Percentiles rank a stretch among this genome's conserved stretches.
Conservation (phyloP, 2,797 vertebrate genomes). For the Parauchenoglanis punctatus region DNA sequence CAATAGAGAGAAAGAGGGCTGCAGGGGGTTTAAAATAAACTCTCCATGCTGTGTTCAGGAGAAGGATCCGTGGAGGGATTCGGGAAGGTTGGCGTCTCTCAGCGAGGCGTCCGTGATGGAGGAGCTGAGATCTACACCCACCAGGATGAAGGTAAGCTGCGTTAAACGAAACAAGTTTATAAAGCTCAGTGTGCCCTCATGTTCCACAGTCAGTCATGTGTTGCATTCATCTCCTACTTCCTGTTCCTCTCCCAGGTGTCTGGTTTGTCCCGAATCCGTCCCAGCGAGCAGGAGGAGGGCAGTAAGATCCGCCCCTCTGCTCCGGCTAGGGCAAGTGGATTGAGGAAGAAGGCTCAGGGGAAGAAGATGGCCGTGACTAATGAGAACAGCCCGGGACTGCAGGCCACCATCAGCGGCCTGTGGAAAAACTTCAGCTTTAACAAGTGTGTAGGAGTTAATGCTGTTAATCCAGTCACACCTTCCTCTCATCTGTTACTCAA, state of each 20-base stretch:
- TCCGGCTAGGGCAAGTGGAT: constrained; percentile 85
- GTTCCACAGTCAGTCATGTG: neutral
- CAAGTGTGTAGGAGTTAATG: constrained; percentile 74
- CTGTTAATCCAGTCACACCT: neutral
- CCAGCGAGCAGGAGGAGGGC: constrained; percentile 55
- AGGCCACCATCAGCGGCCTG: constrained; percentile 85
- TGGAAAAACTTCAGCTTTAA: constrained; percentile 91
- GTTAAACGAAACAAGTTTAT: neutral
- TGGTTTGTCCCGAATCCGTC: constrained; percentile 75
- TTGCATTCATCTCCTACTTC: neutral
- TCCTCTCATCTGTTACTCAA: neutral
- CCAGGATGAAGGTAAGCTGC: constrained; percentile 65
- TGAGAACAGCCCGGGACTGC: constrained; percentile 83
- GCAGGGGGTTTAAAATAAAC: neutral
- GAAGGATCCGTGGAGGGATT: constrained; percentile 49
- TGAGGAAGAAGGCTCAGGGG: constrained; percentile 77
- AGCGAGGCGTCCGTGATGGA: constrained; percentile 36
- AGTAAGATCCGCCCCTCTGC: constrained; percentile 70
- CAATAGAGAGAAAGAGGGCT: neutral
- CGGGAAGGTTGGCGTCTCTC: constrained; percentile 38
- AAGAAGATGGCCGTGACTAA: constrained; percentile 67
- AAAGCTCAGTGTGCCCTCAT: neutral
- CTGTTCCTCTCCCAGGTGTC: constrained; percentile 67
- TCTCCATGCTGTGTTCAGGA: constrained; percentile 57
- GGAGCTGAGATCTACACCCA: constrained; percentile 37